Base-by-base conservation (phyloP, 2,797 vertebrate genomes). In the Typhlichthys subterraneus region DNA sequence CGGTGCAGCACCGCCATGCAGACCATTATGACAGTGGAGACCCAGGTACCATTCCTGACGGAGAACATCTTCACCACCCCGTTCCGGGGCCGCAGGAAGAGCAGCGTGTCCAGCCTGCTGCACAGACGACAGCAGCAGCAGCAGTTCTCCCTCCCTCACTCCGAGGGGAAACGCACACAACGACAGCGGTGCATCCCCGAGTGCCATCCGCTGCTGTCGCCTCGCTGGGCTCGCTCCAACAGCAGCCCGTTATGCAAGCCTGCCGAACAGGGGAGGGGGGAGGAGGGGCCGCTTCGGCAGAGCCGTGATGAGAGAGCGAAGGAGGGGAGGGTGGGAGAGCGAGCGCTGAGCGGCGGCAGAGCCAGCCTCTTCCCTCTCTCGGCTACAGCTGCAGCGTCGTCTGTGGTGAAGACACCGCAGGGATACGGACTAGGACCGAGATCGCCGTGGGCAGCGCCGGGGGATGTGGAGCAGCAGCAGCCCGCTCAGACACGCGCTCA, bases 171-270 rank as follows among this genome's bases (percentile, higher is more conserved):
- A 38, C 23, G 15, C 6, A 33, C 58, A 2, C 73, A 86, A 3
- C 81, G 73, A 12, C 81, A 81, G 3, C 75, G 75, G 12, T 62
- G 73, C 45, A 84, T 88, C 69, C 69, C 83, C 63, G 61, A 51
- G 55, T n/a, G 31, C 14, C 23, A 29, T 15, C 12, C 11, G 31
- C 59, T 60, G 0, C 92, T 94, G 92, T 95, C 92, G 90, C 93
- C 88, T 87, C 87, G 89, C 59, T 87, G 90, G 48, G 86, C 86
- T 84, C 93, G 89, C 75, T 89, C 91, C 0, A 91, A 74, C 45
- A 92, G 94, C 94, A 89, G 88, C 89, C 93, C 94, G 69, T 94
- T 94, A 93, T 95, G 95, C 88, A 94, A 93, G 80, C 73, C 80
- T 46, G 59, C 73, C 0, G 87, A 89, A 76, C 72, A 92, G 89